Percentiles rank a stretch among this genome's conserved stretches.
These are phyloP conservation scores for Notospermus geniculatus DNA, from an alignment of 1,140 invertebrate species.

Conservation along the genomic window DNA sequence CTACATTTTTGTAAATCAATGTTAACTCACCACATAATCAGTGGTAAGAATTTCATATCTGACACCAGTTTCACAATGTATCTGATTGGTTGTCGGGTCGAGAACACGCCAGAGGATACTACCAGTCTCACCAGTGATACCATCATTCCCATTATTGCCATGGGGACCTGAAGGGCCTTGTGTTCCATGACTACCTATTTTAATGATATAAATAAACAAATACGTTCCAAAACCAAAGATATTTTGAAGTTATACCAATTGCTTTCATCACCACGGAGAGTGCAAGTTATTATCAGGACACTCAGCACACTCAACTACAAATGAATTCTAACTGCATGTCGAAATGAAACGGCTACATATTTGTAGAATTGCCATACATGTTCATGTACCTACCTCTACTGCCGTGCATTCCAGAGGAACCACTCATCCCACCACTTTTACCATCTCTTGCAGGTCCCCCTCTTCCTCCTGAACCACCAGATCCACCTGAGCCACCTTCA, in stretches of 20 bases:
- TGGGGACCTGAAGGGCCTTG: background rate
- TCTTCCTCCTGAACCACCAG: background rate
- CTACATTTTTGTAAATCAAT: no score
- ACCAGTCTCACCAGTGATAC: background rate
- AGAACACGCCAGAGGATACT: constrained; percentile 1
- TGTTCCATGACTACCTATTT: background rate
- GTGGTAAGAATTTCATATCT: background rate
- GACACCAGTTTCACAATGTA: background rate
- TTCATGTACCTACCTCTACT: background rate
- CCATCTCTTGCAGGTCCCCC: background rate
- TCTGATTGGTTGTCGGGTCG: background rate
- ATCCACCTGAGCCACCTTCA: background rate
- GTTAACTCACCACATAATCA: background rate
- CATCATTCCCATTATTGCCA: constrained; percentile 2
- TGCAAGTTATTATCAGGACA: no score
- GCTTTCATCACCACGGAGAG: no score
- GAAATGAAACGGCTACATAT: background rate
- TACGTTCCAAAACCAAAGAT: no score
- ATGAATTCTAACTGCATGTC: background rate
- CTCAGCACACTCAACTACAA: no score
- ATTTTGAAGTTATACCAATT: no score
- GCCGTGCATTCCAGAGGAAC: background rate
- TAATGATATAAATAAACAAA: background rate
- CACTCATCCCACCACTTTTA: background rate
- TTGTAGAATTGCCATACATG: background rate